A percentile compares a stretch with the other conserved stretches of the same genome.
These are phyloP conservation scores for human (Homo sapiens) DNA, from an alignment of 2,113 vertebrate genomes.

Conservation along the genomic window GRCh38 chr3:176445501-176446000, in stretches of 20 bases:
- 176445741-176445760: not conserved
- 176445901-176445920: not conserved
- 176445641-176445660: not conserved
- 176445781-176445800: not conserved
- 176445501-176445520: not conserved
- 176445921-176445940: not conserved
- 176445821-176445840: not conserved
- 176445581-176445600: not conserved
- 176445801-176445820: not conserved
- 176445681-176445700: not conserved
- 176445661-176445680: not conserved
- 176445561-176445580: not conserved
- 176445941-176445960: not conserved
- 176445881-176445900: not conserved
- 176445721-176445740: not conserved
- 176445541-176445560: not conserved
- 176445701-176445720: not conserved
- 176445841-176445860: no score
- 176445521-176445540: not conserved
- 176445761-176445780: not conserved
- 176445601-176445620: not conserved
- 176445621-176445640: not conserved
- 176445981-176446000: not conserved
- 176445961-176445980: conserved; percentile 9
- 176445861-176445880: not conserved